These are phyloP conservation scores for Mythimna impura DNA, from an alignment of 2,888 invertebrate genomes.

Conservation along the genomic window DNA sequence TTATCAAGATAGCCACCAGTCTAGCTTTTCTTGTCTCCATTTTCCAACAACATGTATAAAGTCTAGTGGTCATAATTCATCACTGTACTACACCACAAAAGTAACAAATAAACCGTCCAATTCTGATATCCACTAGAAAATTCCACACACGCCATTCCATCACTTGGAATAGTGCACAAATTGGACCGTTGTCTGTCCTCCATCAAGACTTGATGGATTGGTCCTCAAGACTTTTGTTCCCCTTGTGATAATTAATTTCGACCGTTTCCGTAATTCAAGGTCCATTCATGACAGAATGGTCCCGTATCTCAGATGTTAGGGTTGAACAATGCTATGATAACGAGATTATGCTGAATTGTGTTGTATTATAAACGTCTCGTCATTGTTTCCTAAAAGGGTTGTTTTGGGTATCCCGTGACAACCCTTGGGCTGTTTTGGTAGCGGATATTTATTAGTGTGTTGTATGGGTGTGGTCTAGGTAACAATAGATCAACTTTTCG, in stretches of 20 bases:
- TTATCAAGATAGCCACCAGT: neutral
- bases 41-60: neutral
- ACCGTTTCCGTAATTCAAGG: conserved; percentile 68
- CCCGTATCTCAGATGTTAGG: conserved; percentile 65
- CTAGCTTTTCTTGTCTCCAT: neutral
- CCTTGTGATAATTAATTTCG: conserved; percentile 79
- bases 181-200: conserved; percentile 74
- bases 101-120: conserved; percentile 29
- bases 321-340: conserved; percentile 64
- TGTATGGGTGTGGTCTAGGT: neutral
- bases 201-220: conserved; percentile 79
- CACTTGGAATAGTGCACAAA: conserved; percentile 66
- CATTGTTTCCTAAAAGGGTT: conserved; percentile 61
- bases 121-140: conserved; percentile 44
- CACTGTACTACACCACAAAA: conserved; percentile 8
- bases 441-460: conserved; percentile 41
- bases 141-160: conserved; percentile 48
- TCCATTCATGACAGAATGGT: conserved; percentile 68
- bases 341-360: conserved; percentile 63
- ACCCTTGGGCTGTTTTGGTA: conserved; percentile 25
- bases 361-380: conserved; percentile 60
- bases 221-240: conserved; percentile 78
- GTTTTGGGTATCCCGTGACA: conserved; percentile 49
- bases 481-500: neutral
- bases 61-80: neutral